Conservation (phyloP, 2,888 invertebrate genomes). For the Celastrina argiolus region DNA sequence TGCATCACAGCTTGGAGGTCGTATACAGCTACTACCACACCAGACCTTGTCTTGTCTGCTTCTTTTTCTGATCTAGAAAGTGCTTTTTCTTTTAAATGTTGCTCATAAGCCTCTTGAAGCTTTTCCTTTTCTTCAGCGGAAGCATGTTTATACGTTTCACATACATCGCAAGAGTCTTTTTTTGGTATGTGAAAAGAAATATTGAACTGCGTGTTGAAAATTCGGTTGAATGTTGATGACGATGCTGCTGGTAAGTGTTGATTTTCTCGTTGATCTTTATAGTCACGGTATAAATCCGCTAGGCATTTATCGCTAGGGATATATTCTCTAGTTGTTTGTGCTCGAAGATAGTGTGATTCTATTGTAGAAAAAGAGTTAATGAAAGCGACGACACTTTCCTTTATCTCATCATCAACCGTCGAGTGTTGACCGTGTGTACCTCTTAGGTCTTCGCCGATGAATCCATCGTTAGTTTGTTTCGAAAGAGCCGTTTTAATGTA, state of each 20-base stretch:
- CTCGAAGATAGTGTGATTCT: slow-evolving; percentile 29
- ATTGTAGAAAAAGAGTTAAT: slow-evolving; percentile 28
- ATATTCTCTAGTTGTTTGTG: slow-evolving; percentile 33
- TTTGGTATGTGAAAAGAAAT: slow-evolving; percentile 36
- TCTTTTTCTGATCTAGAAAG: slow-evolving; percentile 18
- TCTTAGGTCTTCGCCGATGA: slow-evolving; percentile 4
- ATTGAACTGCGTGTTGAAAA: slow-evolving; percentile 36
- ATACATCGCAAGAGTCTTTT: slow-evolving; percentile 36
- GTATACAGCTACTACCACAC: slow-evolving; percentile 8
- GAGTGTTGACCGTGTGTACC: slow-evolving; percentile 16
- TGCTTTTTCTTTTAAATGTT: slow-evolving; percentile 22
- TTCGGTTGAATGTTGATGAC: slow-evolving; percentile 33
- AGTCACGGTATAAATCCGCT: slow-evolving; percentile 36
- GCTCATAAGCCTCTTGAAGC: not conserved
- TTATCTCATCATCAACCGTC: slow-evolving; percentile 19
- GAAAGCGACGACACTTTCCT: slow-evolving; percentile 29
- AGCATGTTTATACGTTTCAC: slow-evolving; percentile 26
- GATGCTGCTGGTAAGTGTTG: slow-evolving; percentile 28
- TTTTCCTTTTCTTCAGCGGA: not conserved
- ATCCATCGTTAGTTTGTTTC: slow-evolving; percentile 21
- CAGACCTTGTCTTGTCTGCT: slow-evolving; percentile 14
- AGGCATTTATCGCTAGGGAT: slow-evolving; percentile 34
- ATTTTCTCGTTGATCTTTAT: slow-evolving; percentile 29
- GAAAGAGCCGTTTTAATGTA: slow-evolving; percentile 28
- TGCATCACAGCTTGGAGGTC: slow-evolving; percentile 21